A percentile compares a stretch with the other conserved stretches of the same genome.
These are phyloP conservation scores for Stomatorhinus ivindoensis DNA, from an alignment of 2,113 vertebrate genomes.

Conservation along the genomic window DNA sequence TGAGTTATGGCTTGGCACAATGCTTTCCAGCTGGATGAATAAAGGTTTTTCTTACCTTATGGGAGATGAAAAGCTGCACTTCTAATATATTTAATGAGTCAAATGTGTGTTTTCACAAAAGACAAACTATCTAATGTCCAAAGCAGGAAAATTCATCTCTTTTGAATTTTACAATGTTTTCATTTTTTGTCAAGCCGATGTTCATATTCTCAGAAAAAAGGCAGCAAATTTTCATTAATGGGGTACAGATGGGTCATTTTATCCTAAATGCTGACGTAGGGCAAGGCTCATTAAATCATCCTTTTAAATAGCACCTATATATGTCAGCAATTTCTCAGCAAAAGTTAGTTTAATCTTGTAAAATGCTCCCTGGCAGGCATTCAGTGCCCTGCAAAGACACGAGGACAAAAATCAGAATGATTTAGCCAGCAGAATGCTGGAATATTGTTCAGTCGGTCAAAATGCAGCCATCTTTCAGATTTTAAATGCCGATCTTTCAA, in stretches of 20 bases:
- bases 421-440: neutral
- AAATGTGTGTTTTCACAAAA: neutral
- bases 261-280: neutral
- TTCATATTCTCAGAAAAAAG: neutral
- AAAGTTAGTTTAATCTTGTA: slow-evolving; percentile 20
- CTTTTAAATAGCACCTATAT: neutral
- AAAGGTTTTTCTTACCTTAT: neutral
- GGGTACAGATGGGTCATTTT: neutral
- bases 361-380: slow-evolving; percentile 13
- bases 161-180: neutral
- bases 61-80: neutral
- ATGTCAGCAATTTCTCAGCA: slow-evolving; percentile 12
- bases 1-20: neutral
- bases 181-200: neutral
- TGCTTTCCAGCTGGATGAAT: neutral
- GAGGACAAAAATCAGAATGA: neutral
- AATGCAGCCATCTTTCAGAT: neutral
- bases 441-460: neutral
- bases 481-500: neutral
- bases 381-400: neutral
- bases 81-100: neutral
- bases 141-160: neutral
- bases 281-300: neutral
- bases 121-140: neutral
- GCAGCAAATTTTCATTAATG: neutral